Conservation (phyloP, 2,888 invertebrate genomes). For the Punctoribates punctum region DNA sequence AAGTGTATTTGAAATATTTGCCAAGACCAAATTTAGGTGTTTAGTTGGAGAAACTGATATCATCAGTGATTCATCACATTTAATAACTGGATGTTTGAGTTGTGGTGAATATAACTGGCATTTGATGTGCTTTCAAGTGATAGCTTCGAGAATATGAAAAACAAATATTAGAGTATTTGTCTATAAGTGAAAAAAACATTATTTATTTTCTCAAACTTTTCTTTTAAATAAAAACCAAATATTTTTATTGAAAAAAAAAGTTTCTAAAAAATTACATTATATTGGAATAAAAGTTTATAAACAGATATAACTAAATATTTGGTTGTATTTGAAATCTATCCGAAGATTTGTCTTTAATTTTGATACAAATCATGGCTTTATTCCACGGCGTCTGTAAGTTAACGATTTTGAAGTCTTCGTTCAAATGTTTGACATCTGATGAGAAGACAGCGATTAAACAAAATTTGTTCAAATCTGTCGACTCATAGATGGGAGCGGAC, state of each 20-base stretch:
- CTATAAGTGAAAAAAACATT: no score
- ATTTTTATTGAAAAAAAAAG: no score
- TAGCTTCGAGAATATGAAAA: not conserved
- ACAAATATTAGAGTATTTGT: no score
- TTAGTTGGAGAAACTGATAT: no score
- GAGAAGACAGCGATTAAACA: slow-evolving; percentile 94
- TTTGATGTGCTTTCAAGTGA: no score
- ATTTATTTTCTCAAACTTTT: no score
- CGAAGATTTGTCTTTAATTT: not conserved
- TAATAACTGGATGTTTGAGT: no score
- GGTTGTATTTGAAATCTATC: not conserved
- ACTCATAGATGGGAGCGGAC: slow-evolving; percentile 72
- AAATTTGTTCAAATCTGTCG: slow-evolving; percentile 76
- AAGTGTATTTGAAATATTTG: no score
- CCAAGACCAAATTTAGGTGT: no score
- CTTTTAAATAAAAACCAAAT: no score
- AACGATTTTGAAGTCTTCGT: slow-evolving; percentile 89
- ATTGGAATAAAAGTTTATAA: not conserved
- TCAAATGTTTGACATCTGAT: slow-evolving; percentile 82
- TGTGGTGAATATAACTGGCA: no score
- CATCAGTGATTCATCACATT: no score
- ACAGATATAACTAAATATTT: not conserved
- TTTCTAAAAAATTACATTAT: slow-evolving; percentile 1
- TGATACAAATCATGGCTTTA: slow-evolving; percentile 37
- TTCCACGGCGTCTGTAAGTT: slow-evolving; percentile 92